Percentiles rank a stretch among this genome's conserved stretches.
Evolutionary conservation across 2,888 invertebrate species (phyloP).

Genomic region (Rhagonycha fulva): DNA sequence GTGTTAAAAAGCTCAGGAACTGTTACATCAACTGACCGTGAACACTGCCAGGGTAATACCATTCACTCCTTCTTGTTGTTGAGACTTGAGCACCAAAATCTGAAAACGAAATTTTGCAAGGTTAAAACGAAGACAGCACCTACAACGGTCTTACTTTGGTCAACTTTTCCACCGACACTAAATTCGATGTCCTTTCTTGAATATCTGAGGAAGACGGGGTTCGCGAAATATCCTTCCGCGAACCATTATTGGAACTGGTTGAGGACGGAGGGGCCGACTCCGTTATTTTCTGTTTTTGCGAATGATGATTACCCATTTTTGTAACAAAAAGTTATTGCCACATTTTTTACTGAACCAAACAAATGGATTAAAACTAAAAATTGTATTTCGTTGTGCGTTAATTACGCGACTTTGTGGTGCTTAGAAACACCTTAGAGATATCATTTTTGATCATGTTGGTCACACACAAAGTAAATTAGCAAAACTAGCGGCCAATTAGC

Average conservation of each 20-base stretch:
- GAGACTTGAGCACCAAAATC: constrained; percentile 71
- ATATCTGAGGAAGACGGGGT: constrained; percentile 71
- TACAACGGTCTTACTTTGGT: constrained; percentile 63
- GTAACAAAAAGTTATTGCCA: constrained; percentile 19
- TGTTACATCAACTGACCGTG: constrained; percentile 55
- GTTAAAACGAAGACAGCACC: background rate
- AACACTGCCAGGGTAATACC: constrained; percentile 73
- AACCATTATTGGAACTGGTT: constrained; percentile 55
- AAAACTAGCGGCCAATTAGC: constrained; percentile 32
- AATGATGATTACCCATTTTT: constrained; percentile 53
- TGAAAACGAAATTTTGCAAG: constrained; percentile 51
- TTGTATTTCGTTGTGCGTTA: background rate
- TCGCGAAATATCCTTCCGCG: constrained; percentile 61
- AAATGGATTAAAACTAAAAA: background rate
- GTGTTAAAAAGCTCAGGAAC: background rate
- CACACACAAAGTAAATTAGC: background rate
- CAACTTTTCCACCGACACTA: constrained; percentile 76
- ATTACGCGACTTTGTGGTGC: background rate
- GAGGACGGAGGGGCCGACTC: constrained; percentile 38
- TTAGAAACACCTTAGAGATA: background rate
- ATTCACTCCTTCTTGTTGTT: constrained; percentile 70
- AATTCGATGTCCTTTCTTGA: constrained; percentile 65
- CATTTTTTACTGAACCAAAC: constrained; percentile 21
- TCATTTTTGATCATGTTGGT: background rate
- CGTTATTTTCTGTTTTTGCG: constrained; percentile 44